phyloP scores from a whole-genome alignment of 2,888 invertebrate species.

The Polylopha cassiicola region DNA sequence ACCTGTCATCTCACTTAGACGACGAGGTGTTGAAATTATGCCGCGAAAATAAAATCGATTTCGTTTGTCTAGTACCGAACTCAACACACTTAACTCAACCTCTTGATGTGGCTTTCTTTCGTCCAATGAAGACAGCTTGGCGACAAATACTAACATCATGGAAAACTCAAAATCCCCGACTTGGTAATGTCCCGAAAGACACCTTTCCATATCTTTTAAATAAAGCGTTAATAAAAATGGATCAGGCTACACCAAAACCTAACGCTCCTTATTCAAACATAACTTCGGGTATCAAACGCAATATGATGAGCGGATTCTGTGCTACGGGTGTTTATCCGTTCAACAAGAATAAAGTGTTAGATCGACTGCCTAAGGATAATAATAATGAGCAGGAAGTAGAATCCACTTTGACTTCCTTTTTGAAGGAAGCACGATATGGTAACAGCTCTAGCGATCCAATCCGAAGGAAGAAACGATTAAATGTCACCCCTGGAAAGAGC shows the following conservation, averaged over 20 bases:
- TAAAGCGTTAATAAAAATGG: slow-evolving; percentile 15
- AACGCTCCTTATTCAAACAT: neutral
- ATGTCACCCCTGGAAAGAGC: neutral
- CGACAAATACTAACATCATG: slow-evolving; percentile 13
- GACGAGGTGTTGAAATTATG: too few species aligned
- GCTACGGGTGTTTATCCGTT: slow-evolving; percentile 21
- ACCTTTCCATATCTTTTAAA: slow-evolving; percentile 13
- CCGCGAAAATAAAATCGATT: too few species aligned
- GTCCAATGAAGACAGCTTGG: slow-evolving; percentile 20
- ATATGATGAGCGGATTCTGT: slow-evolving; percentile 16
- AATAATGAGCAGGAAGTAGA: too few species aligned
- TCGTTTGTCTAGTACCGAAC: too few species aligned
- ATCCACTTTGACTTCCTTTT: neutral
- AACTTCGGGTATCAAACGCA: slow-evolving; percentile 13
- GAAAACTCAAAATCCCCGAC: slow-evolving; percentile 16
- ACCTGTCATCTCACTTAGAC: too few species aligned
- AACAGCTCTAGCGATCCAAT: too few species aligned
- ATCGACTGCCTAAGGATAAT: slow-evolving; percentile 2
- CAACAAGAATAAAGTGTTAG: slow-evolving; percentile 12
- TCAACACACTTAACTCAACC: too few species aligned
- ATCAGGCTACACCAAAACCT: slow-evolving; percentile 7
- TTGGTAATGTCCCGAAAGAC: slow-evolving; percentile 18
- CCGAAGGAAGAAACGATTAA: neutral
- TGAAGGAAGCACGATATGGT: neutral
- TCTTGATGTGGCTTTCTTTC: slow-evolving; percentile 14